Percentiles rank a stretch among this genome's conserved stretches.
These are phyloP conservation scores for Buceros bicornis DNA, from an alignment of 2,797 vertebrate species.

Conservation along the genomic window DNA sequence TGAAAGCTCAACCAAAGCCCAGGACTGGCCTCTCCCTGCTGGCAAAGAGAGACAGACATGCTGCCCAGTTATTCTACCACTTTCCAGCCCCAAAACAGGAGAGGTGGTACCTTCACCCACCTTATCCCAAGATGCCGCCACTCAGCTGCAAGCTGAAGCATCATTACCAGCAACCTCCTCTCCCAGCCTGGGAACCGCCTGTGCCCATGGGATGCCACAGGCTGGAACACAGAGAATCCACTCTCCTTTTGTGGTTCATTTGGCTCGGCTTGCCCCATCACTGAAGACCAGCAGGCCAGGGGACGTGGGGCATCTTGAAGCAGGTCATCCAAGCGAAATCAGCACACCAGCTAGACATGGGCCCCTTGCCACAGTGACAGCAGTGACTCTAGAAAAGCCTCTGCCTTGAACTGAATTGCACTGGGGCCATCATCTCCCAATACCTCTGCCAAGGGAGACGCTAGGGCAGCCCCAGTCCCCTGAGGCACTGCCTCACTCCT, in stretches of 20 bases:
- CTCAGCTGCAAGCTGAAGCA: background rate
- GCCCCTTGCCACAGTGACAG: background rate
- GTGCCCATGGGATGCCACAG: background rate
- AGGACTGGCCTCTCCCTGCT: background rate
- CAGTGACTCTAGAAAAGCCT: background rate
- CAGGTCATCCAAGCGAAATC: background rate
- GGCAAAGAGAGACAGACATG: rapidly evolving
- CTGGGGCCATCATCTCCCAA: background rate
- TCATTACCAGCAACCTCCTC: background rate
- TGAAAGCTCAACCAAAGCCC: background rate
- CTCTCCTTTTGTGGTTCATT: background rate
- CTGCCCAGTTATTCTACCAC: background rate
- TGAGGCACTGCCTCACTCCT: background rate
- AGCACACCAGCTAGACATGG: rapidly evolving
- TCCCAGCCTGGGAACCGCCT: background rate
- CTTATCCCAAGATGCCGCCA: background rate
- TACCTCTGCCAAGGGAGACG: background rate
- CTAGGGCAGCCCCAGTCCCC: background rate
- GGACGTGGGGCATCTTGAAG: background rate
- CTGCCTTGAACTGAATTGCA: background rate
- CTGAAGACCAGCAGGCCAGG: background rate
- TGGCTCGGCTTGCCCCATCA: rapidly evolving
- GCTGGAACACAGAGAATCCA: background rate
- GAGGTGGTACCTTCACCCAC: rapidly evolving
- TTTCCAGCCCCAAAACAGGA: background rate